phyloP scores from a whole-genome alignment of 2,888 invertebrate species.

The Metallyticus violacea region DNA sequence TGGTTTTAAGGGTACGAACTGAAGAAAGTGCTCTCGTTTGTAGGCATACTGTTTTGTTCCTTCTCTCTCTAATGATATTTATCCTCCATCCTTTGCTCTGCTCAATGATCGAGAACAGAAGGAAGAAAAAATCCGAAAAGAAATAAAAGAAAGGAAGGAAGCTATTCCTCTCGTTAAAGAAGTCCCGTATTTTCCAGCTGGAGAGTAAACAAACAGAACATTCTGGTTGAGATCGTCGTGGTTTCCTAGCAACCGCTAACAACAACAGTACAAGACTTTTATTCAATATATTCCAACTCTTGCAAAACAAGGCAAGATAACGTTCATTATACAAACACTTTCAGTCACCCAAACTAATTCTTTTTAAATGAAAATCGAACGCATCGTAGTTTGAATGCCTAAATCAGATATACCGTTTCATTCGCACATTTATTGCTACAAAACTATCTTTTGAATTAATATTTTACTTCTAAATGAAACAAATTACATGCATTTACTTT shows the following conservation, averaged over 20 bases:
- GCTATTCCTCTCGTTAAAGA: neutral
- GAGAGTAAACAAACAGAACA: neutral
- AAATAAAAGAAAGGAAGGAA: no score
- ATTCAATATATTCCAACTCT: neutral
- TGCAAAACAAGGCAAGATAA: neutral
- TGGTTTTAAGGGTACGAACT: neutral
- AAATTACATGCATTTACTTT: no score
- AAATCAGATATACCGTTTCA: no score
- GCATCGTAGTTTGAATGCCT: no score
- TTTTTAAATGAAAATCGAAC: no score
- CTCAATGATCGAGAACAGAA: neutral
- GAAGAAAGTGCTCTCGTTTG: neutral
- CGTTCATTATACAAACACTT: neutral
- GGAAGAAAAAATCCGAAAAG: neutral
- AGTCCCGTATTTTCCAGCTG: neutral
- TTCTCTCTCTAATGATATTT: neutral
- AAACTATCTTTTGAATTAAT: no score
- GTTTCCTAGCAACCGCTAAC: neutral
- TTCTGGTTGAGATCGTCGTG: neutral
- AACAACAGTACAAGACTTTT: neutral
- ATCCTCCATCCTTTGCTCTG: neutral
- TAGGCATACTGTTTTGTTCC: neutral
- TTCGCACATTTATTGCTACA: no score
- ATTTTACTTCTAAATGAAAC: no score
- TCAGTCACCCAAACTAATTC: no score